Conservation (phyloP, 1,140 invertebrate genomes). For the Neomicropteryx cornuta region DNA sequence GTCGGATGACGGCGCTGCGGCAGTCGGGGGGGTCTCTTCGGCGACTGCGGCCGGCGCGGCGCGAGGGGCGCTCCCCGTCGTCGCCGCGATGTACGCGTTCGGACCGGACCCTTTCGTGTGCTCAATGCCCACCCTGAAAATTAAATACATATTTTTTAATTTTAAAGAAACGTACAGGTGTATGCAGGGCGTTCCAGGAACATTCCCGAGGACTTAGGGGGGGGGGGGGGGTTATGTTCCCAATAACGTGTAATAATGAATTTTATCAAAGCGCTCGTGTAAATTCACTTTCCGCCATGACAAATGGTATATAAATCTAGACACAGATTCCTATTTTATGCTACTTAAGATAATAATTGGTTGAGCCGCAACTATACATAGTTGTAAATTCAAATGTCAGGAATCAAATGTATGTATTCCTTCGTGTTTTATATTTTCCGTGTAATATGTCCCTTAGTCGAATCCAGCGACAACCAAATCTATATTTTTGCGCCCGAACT, state of each 20-base stretch:
- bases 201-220: not conserved
- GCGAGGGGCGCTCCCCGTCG: conserved; percentile 20
- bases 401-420: no score
- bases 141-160: conserved; percentile 7
- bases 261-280: not conserved
- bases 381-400: no score
- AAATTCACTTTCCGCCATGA: not conserved
- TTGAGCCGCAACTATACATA: no score
- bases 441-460: no score
- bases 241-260: conserved; percentile 1
- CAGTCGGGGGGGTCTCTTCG: conserved; percentile 24
- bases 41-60: conserved; percentile 37
- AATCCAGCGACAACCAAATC: no score
- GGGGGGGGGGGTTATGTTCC: not conserved
- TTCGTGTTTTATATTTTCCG: no score
- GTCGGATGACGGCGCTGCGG: conserved; percentile 34
- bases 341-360: no score
- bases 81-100: conserved; percentile 64
- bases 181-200: not conserved
- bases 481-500: no score
- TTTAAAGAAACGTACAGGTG: conserved; percentile 1
- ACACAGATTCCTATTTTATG: no score
- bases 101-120: conserved; percentile 66
- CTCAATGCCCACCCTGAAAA: conserved; percentile 68
- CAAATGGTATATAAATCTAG: no score